Evolutionary conservation across 2,113 vertebrate genomes (phyloP), one percentile per base, ranked within the genome.

Genomic region (Tupaia tana): DNA sequence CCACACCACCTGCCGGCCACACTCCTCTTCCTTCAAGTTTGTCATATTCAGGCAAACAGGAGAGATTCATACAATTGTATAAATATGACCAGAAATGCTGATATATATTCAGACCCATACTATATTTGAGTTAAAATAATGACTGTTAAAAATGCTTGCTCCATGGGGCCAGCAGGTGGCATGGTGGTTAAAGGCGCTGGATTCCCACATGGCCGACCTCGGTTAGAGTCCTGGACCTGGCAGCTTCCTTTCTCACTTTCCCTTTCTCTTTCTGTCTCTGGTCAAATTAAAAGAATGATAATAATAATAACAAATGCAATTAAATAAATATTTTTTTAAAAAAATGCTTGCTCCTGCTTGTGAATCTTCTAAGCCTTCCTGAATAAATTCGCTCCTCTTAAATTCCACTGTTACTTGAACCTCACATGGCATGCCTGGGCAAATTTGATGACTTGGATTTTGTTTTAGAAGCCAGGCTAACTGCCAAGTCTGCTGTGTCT

Each of bases 351-450:
- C 92, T 83, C 90, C 87, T 95, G 81, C 89, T 91, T 96, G 89
- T 95, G 92, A 93, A 96, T 98, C 94, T 96, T 80, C 91, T 97
- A 79, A 94, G 93, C 43, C 92, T 97, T 89, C 95, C 96, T 31
- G 98, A 98, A 98, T 96, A 97, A 96, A 94, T 97, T 98, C 97
- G 98, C 98, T 98, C 98, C 98, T 98, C 98, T 98, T 98, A 98
- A 98, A 98, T 99, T 99, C 98, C 98, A 98, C 95, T 98, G 99
- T 98, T 99, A 99, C 98, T 98, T 98, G 98, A 99, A 98, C 97
- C 98, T 98, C 99, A 99, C 98, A 98, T 98, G 98, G 99, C 98
- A 98, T 98, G 99, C 98, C 98, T 98, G 97, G 98, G 99, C 98
- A 99, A 98, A 98, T 98, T 97, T 98, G 98, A 98, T 98, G 98